These are phyloP conservation scores for Anodontia alba DNA, from an alignment of 2,888 invertebrate species.

Conservation along the genomic window DNA sequence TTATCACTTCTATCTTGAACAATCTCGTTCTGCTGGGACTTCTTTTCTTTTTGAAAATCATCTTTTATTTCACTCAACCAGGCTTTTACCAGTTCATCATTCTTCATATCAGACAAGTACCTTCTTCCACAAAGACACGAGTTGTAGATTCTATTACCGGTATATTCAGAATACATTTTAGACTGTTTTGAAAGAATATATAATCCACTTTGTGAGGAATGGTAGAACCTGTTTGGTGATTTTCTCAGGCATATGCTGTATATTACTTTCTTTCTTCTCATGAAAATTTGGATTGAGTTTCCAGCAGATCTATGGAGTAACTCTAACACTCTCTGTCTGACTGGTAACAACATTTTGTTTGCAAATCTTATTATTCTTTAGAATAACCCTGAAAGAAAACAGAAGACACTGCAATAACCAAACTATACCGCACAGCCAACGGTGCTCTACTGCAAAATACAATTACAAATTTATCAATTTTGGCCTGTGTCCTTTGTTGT, in stretches of 20 bases:
- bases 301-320: neutral
- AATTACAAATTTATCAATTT: no score
- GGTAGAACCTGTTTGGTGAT: neutral
- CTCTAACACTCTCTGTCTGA: neutral
- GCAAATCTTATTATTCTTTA: no score
- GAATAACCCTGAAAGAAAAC: no score
- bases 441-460: no score
- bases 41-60: conserved; percentile 44
- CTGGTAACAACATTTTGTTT: no score
- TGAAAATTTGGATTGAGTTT: neutral
- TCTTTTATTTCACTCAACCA: conserved; percentile 51
- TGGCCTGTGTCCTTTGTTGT: no score
- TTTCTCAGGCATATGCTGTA: neutral
- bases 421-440: no score
- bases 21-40: neutral
- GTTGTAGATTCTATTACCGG: neutral
- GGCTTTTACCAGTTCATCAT: conserved; percentile 43
- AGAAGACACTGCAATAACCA: no score
- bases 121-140: neutral
- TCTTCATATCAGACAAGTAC: conserved; percentile 28
- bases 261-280: neutral
- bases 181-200: neutral
- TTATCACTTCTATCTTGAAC: neutral
- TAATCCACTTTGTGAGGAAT: neutral
- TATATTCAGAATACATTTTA: neutral